Conservation (phyloP, 2,797 vertebrate species). For the Psittacula echo region DNA sequence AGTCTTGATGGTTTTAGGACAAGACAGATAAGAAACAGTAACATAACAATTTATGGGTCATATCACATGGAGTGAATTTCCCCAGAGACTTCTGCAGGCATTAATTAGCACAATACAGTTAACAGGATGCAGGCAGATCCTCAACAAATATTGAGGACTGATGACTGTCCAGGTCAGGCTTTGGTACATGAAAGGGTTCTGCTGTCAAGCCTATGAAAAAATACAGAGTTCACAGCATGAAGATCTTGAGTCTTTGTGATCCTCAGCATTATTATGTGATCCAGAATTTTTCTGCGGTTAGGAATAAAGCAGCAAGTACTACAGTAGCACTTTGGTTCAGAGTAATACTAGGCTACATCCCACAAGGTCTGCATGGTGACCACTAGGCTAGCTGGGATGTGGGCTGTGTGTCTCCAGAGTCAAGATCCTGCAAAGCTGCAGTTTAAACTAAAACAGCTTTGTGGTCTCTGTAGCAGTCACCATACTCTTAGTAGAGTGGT, state of each 20-base stretch:
- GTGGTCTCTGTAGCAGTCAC: background rate
- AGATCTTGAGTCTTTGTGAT: background rate
- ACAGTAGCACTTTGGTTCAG: fast-evolving
- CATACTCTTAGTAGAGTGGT: fast-evolving
- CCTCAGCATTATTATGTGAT: background rate
- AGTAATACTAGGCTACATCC: background rate
- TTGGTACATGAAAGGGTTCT: background rate
- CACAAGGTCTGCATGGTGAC: fast-evolving
- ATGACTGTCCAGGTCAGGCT: background rate
- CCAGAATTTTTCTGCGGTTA: background rate
- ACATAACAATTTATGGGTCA: background rate
- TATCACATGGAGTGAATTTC: background rate
- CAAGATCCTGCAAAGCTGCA: background rate
- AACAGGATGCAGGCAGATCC: background rate
- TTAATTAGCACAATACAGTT: background rate
- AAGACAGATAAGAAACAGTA: background rate
- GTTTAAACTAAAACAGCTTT: background rate
- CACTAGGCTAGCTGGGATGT: fast-evolving
- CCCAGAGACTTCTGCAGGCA: background rate
- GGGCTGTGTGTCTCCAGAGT: background rate
- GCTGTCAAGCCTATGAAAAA: background rate
- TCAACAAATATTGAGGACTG: background rate
- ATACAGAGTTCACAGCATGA: background rate
- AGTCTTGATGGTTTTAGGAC: background rate
- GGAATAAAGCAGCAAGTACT: background rate